These are phyloP conservation scores for Prunella fulvescens DNA, from an alignment of 2,113 vertebrate species.

Conservation along the genomic window DNA sequence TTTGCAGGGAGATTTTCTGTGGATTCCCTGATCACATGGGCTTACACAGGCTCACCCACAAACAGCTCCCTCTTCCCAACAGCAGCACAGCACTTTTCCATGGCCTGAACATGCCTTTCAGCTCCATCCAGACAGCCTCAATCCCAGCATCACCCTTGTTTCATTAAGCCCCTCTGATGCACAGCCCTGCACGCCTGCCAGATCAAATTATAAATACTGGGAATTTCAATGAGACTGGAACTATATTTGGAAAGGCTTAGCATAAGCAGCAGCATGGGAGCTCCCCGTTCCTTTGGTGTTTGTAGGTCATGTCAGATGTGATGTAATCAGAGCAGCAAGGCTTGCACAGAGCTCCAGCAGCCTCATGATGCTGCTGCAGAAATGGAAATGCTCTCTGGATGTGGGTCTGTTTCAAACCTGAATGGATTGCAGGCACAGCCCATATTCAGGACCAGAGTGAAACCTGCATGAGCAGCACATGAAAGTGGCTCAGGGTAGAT, in stretches of 20 bases:
- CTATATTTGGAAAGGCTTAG: slow-evolving; percentile 70
- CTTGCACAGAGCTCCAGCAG: slow-evolving; percentile 33
- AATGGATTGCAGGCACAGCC: background rate
- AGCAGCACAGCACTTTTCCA: slow-evolving; percentile 9
- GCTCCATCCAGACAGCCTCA: slow-evolving; percentile 37
- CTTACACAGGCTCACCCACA: slow-evolving; percentile 7
- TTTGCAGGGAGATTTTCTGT: slow-evolving; percentile 32
- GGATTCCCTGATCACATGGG: slow-evolving; percentile 1
- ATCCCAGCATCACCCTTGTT: slow-evolving; percentile 34
- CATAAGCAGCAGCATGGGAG: slow-evolving; percentile 58
- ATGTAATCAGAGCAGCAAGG: slow-evolving; percentile 58
- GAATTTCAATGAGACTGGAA: slow-evolving; percentile 62
- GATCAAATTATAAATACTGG: slow-evolving; percentile 62
- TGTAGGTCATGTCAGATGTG: slow-evolving; percentile 69
- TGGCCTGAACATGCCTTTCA: slow-evolving; percentile 13
- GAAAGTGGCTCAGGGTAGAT: background rate
- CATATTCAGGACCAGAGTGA: background rate
- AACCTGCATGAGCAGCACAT: background rate
- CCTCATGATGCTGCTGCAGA: slow-evolving; percentile 21
- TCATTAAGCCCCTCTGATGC: slow-evolving; percentile 58
- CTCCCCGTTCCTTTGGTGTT: slow-evolving; percentile 61
- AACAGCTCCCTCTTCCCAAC: background rate
- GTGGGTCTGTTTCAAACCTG: background rate
- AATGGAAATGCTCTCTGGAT: background rate
- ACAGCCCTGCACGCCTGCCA: slow-evolving; percentile 58